These are phyloP conservation scores for Schizopygopsis malacanthus DNA, from an alignment of 2,797 vertebrate genomes.

Conservation along the genomic window DNA sequence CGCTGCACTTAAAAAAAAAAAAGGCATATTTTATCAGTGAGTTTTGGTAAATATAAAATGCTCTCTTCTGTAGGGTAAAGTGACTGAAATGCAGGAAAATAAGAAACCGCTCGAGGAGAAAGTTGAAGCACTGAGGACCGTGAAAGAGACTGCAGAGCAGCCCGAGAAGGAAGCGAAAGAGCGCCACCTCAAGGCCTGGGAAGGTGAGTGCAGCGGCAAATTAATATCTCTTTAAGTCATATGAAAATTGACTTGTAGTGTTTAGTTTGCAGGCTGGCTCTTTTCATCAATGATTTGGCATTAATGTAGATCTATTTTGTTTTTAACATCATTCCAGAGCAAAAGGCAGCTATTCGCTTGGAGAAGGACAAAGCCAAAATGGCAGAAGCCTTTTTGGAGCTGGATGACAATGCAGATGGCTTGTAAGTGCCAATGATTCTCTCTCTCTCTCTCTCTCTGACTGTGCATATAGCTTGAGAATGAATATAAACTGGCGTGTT, in stretches of 20 bases:
- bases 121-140: constrained; percentile 79
- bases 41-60: neutral
- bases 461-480: neutral
- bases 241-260: no score
- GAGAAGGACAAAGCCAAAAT: constrained; percentile 81
- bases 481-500: neutral
- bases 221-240: neutral
- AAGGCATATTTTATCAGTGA: neutral
- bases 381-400: constrained; percentile 81
- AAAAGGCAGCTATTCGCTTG: constrained; percentile 76
- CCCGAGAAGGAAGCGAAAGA: constrained; percentile 91
- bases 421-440: constrained; percentile 76
- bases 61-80: constrained; percentile 74
- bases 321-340: constrained; percentile 73
- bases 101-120: constrained; percentile 81
- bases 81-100: constrained; percentile 75
- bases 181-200: constrained; percentile 87
- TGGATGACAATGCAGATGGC: constrained; percentile 86
- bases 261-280: neutral
- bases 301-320: neutral
- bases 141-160: constrained; percentile 86
- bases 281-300: neutral
- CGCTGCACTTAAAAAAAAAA: neutral
- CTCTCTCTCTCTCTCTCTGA: constrained; percentile 3
- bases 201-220: constrained; percentile 76